Percentiles rank a stretch among this genome's conserved stretches.
Evolutionary conservation across 2,113 vertebrate genomes (phyloP).

Genomic region (Pao palembangensis): DNA sequence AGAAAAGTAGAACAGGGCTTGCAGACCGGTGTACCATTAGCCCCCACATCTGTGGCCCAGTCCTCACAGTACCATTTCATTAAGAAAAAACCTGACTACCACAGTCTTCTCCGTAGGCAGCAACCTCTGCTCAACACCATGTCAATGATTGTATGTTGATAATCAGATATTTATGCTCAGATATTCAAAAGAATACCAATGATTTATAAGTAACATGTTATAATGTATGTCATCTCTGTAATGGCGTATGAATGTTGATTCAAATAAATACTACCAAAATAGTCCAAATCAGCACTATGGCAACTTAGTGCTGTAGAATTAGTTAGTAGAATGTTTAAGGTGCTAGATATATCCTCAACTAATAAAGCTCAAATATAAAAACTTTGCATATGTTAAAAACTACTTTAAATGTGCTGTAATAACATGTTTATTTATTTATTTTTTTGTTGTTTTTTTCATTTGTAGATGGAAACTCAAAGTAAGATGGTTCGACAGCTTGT

Average conservation of each 20-base stretch:
- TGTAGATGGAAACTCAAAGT: constrained; percentile 73
- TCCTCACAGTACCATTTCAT: constrained; percentile 74
- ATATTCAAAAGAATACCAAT: too few species aligned
- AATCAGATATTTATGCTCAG: not conserved
- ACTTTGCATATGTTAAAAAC: not conserved
- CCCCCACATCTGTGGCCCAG: constrained; percentile 48
- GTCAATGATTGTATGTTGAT: constrained; percentile 65
- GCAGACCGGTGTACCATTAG: constrained; percentile 45
- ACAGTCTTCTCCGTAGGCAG: constrained; percentile 59
- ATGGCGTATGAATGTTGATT: too few species aligned
- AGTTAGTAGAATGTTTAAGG: too few species aligned
- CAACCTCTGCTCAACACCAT: constrained; percentile 59
- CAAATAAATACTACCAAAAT: too few species aligned
- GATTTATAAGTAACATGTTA: too few species aligned
- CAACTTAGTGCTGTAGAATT: too few species aligned
- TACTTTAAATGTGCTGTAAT: constrained; percentile 2
- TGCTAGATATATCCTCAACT: too few species aligned
- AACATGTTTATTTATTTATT: not conserved
- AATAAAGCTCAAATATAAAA: not conserved
- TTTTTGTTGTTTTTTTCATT: not conserved
- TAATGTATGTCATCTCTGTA: too few species aligned
- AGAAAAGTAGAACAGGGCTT: constrained; percentile 69
- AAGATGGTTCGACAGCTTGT: constrained; percentile 66
- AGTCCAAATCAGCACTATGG: too few species aligned
- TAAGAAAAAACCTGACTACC: constrained; percentile 73